phyloP scores from a whole-genome alignment of 2,888 invertebrate species.

The Cryptocheilus praepositus region DNA sequence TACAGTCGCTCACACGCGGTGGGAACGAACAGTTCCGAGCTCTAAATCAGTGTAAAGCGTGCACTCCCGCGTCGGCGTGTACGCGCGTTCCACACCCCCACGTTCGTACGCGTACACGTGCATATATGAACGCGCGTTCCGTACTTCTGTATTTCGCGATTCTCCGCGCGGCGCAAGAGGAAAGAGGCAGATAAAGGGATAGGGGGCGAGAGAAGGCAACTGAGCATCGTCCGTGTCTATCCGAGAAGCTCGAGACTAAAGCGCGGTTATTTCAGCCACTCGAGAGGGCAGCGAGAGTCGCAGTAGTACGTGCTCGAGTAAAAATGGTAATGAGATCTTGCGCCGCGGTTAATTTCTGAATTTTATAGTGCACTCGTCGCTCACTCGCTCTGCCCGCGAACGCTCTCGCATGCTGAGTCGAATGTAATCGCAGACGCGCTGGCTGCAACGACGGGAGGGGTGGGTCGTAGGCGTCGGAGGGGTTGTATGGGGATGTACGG shows the following conservation, averaged over 20 bases:
- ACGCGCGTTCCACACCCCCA: no score
- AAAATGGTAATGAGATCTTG: constrained; percentile 39
- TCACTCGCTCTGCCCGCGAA: constrained; percentile 7
- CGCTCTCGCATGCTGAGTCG: constrained; percentile 19
- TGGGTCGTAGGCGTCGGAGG: constrained; percentile 11
- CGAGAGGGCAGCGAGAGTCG: background rate
- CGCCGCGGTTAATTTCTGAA: constrained; percentile 38
- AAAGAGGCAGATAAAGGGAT: background rate
- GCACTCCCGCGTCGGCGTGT: no score
- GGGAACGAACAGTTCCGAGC: no score
- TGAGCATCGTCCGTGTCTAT: background rate
- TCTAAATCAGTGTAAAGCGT: no score
- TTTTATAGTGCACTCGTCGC: constrained; percentile 16
- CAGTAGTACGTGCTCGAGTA: constrained; percentile 21
- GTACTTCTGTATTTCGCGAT: no score
- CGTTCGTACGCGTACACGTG: no score
- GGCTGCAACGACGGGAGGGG: constrained; percentile 20
- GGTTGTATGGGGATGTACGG: background rate
- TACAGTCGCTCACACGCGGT: no score
- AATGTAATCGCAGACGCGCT: constrained; percentile 33
- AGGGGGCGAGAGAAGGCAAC: constrained; percentile 7
- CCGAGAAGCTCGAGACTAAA: constrained; percentile 18
- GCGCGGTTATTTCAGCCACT: constrained; percentile 30
- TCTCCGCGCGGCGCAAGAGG: background rate
- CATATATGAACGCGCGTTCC: no score